phyloP scores from a whole-genome alignment of 2,888 invertebrate genomes.

The Rambutsinella grinnellia region DNA sequence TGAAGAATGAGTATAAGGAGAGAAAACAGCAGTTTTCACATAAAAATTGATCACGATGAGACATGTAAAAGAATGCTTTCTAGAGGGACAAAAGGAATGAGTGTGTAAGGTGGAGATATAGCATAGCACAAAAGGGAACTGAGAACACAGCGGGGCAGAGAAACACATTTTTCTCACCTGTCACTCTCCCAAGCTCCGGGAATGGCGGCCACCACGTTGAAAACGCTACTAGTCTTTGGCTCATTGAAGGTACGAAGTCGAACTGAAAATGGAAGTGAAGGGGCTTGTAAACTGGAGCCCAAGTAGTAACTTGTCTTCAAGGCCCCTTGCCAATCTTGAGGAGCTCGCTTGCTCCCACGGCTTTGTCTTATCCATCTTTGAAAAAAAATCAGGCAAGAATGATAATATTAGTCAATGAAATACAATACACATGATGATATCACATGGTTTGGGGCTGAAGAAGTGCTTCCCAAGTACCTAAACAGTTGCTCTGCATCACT shows the following conservation, averaged over 20 bases:
- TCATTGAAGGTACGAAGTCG: constrained; percentile 65
- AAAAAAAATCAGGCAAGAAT: constrained; percentile 20
- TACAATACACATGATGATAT: not conserved
- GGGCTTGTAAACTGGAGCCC: constrained; percentile 38
- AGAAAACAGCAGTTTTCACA: constrained; percentile 21
- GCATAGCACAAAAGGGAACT: constrained; percentile 11
- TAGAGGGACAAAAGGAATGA: constrained; percentile 4
- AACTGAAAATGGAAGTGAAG: constrained; percentile 43
- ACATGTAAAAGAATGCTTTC: constrained; percentile 28
- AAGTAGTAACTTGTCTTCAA: constrained; percentile 58
- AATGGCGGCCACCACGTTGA: constrained; percentile 65
- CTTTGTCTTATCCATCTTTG: constrained; percentile 59
- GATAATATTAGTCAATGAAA: constrained; percentile 5
- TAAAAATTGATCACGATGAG: constrained; percentile 42
- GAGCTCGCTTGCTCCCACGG: constrained; percentile 51
- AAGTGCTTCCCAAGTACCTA: constrained; percentile 54
- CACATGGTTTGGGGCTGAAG: not conserved
- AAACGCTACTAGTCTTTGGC: constrained; percentile 57
- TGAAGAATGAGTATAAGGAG: not conserved
- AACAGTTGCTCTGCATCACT: constrained; percentile 64
- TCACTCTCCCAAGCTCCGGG: constrained; percentile 66
- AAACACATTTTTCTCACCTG: constrained; percentile 64
- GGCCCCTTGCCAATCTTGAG: constrained; percentile 62
- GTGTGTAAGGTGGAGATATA: constrained; percentile 1
- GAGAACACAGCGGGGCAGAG: not conserved